Base-by-base conservation (phyloP, 2,113 vertebrate species). In the Phalacrocorax brasilianus region DNA sequence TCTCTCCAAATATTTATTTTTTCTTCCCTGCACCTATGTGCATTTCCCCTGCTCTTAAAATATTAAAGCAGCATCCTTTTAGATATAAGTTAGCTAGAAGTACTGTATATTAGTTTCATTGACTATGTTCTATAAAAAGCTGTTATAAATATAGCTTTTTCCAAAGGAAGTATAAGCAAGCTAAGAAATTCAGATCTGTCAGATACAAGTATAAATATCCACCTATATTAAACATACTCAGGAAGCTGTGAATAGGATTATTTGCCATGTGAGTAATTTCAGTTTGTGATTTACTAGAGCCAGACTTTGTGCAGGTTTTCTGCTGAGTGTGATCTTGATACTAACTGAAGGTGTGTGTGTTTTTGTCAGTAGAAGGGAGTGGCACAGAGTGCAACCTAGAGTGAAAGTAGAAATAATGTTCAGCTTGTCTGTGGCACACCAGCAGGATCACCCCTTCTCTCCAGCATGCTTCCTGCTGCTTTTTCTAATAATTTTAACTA, bases 141-240 rank as follows among this genome's bases (percentile, higher is more conserved):
- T 76, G 42, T 49, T 78, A 59, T 53, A 95, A 95, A 91, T 83
- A 96, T 33, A 94, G 61, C 17, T 91, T 95, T 93, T 96, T 97
- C 94, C 86, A 87, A 89, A 91, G 86, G 83, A 93, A 95, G 66
- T 78, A 82, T 75, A 91, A 93, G 44, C 44, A 87, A 71, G 49
- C 65, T 78, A 92, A 93, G 76, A 94, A 91, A 87, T 42, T 81
- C 44, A 92, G 62, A 85, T 95, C 45, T 77, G 56, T 75, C 70
- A 89, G 44, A 81, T 56, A 14, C 12, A 74, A 71, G 21, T 78
- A 93, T 80, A 93, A 96, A 87, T 93, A 91, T 81, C 45, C 45
- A 89, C 22, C 40, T 82, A 47, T 85, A 82, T 91, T 91, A 95
- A 84, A 82, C 49, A 73, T 53, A 61, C 14, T 66, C 66, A 62